Percentiles rank a stretch among this genome's conserved stretches.
Conservation (phyloP, 2,797 vertebrate species). For the Ctenochaetus hawaiiensis region DNA sequence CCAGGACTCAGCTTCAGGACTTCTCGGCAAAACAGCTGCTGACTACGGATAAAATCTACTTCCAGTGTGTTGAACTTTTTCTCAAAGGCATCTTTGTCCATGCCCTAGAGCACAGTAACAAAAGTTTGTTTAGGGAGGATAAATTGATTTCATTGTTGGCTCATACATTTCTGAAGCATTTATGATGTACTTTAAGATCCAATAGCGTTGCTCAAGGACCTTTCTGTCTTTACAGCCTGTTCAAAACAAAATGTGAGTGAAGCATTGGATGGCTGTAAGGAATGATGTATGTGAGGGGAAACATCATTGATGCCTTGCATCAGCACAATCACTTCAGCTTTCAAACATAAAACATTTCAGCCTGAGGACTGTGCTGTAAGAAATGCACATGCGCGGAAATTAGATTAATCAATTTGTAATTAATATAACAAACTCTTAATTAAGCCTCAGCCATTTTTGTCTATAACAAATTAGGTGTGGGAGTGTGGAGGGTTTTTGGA, state of each 20-base stretch:
- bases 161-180: constrained; percentile 31
- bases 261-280: constrained; percentile 37
- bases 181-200: constrained; percentile 38
- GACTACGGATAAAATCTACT: constrained; percentile 90
- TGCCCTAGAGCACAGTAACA: constrained; percentile 84
- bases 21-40: constrained; percentile 91
- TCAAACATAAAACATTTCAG: constrained; percentile 72
- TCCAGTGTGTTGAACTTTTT: constrained; percentile 97
- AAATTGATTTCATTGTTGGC: constrained; percentile 34
- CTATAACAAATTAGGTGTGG: constrained; percentile 81
- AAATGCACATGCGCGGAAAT: constrained; percentile 67
- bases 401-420: constrained; percentile 85
- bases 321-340: constrained; percentile 62
- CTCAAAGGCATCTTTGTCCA: constrained; percentile 92
- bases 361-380: constrained; percentile 61
- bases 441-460: constrained; percentile 79
- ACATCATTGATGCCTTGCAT: constrained; percentile 67
- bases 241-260: constrained; percentile 58
- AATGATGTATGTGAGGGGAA: constrained; percentile 66
- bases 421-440: constrained; percentile 84
- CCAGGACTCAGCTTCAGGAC: constrained; percentile 91
- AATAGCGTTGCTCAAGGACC: constrained; percentile 53
- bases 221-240: constrained; percentile 41
- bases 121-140: constrained; percentile 52
- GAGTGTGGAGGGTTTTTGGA: constrained; percentile 71